These are phyloP conservation scores for Drosophila hydei DNA, from an alignment of 1,140 invertebrate species.

Conservation along the genomic window DNA sequence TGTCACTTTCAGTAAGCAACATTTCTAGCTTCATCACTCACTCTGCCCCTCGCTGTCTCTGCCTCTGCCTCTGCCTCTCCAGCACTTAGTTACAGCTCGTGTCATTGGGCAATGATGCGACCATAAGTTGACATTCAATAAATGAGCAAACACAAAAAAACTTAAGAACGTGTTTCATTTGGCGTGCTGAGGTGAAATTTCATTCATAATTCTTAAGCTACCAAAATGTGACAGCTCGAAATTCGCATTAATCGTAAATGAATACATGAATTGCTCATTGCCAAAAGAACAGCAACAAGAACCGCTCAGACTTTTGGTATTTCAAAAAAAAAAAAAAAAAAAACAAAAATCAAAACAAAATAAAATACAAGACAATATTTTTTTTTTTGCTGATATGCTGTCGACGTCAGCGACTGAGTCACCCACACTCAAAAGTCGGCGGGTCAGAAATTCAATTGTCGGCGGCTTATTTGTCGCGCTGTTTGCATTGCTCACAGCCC, in stretches of 20 bases:
- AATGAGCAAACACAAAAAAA: conserved; percentile 13
- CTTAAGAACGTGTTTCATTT: conserved; percentile 38
- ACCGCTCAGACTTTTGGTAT: conserved; percentile 23
- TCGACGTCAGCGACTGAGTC: conserved; percentile 34
- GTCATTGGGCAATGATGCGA: conserved; percentile 30
- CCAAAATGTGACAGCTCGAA: conserved; percentile 14
- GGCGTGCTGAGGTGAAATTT: conserved; percentile 37
- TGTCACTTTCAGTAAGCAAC: conserved; percentile 7
- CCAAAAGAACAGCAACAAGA: conserved; percentile 9
- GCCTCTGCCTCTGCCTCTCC: not conserved
- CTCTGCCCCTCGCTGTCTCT: not conserved
- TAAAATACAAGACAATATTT: conserved; percentile 8
- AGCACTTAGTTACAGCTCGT: conserved; percentile 8
- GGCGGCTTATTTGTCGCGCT: conserved; percentile 25
- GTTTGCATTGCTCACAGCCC: conserved; percentile 10
- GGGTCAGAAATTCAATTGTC: conserved; percentile 35
- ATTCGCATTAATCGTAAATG: conserved; percentile 36
- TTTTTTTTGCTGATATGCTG: conserved; percentile 18
- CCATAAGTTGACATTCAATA: conserved; percentile 25
- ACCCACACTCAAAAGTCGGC: conserved; percentile 13
- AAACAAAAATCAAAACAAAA: conserved; percentile 6
- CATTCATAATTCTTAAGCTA: conserved; percentile 40
- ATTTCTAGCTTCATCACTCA: not conserved
- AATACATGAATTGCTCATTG: conserved; percentile 27
- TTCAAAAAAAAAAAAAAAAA: not conserved